A percentile compares a stretch with the other conserved stretches of the same genome.
Evolutionary conservation across 2,888 invertebrate species (phyloP).

Genomic region (Sabatieria punctata): DNA sequence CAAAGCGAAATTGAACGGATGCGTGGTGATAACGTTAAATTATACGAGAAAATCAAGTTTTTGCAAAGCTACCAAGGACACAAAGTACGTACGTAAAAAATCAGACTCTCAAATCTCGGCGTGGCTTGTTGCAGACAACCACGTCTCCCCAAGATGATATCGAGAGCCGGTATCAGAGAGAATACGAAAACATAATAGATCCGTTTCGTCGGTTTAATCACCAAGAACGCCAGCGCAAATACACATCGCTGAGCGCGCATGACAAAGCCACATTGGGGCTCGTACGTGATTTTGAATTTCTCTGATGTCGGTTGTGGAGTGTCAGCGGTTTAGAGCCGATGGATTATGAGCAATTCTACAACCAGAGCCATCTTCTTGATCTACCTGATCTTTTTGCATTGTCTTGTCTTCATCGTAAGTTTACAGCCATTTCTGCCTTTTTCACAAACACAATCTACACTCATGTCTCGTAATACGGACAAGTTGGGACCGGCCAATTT

Average conservation of each 20-base stretch:
- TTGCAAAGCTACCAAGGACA: constrained; percentile 36
- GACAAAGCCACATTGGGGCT: constrained; percentile 41
- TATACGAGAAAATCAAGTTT: constrained; percentile 41
- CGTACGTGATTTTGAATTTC: no score
- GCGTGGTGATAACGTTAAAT: constrained; percentile 39
- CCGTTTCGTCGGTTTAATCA: constrained; percentile 38
- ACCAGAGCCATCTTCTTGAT: constrained; percentile 38
- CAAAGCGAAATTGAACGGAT: constrained; percentile 38
- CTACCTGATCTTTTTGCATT: constrained; percentile 39
- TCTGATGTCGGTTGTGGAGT: not conserved
- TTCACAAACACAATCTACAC: no score
- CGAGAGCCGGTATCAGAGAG: constrained; percentile 34
- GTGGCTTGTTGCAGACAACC: no score
- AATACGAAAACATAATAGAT: constrained; percentile 39
- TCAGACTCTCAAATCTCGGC: not conserved
- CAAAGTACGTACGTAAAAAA: not conserved
- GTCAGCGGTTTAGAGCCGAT: constrained; percentile 31
- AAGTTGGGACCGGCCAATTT: no score
- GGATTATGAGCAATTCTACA: constrained; percentile 37
- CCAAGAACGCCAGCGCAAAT: constrained; percentile 35
- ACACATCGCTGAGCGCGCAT: constrained; percentile 37
- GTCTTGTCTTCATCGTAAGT: constrained; percentile 38
- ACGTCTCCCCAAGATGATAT: no score
- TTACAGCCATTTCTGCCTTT: not conserved
- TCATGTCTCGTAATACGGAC: no score